These are phyloP conservation scores for Amphipyra berbera DNA, from an alignment of 2,888 invertebrate genomes.

Conservation along the genomic window DNA sequence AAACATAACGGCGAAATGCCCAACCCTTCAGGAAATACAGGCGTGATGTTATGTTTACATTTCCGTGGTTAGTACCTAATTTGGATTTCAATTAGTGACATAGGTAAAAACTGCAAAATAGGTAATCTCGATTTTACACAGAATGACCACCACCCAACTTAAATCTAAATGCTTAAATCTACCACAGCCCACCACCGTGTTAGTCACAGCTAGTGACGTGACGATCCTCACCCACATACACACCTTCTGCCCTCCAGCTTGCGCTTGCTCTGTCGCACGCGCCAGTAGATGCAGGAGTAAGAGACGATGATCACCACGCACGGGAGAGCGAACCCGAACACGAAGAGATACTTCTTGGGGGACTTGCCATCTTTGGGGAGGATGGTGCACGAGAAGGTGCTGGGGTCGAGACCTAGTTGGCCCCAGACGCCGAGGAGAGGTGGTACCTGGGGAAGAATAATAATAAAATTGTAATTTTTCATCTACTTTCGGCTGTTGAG, in stretches of 20 bases:
- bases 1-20: no score
- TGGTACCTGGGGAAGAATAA: conserved; percentile 90
- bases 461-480: neutral
- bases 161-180: neutral
- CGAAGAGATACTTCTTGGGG: conserved; percentile 95
- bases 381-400: conserved; percentile 97
- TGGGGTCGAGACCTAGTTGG: conserved; percentile 93
- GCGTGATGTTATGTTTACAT: no score
- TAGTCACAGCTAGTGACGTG: conserved; percentile 67
- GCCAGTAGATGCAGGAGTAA: conserved; percentile 96
- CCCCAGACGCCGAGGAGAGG: conserved; percentile 96
- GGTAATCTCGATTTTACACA: no score
- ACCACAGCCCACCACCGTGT: conserved; percentile 50
- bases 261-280: conserved; percentile 93
- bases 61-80: no score
- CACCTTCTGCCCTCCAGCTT: conserved; percentile 93
- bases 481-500: neutral
- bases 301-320: conserved; percentile 95
- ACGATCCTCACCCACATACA: conserved; percentile 84
- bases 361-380: conserved; percentile 93
- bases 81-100: no score
- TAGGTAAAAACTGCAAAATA: no score
- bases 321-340: conserved; percentile 95
- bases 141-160: conserved; percentile 16
- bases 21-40: no score